Percentiles rank a stretch among this genome's conserved stretches.
phyloP scores from a whole-genome alignment of 2,888 invertebrate genomes.

The Sinodicranocentrus sp. region DNA sequence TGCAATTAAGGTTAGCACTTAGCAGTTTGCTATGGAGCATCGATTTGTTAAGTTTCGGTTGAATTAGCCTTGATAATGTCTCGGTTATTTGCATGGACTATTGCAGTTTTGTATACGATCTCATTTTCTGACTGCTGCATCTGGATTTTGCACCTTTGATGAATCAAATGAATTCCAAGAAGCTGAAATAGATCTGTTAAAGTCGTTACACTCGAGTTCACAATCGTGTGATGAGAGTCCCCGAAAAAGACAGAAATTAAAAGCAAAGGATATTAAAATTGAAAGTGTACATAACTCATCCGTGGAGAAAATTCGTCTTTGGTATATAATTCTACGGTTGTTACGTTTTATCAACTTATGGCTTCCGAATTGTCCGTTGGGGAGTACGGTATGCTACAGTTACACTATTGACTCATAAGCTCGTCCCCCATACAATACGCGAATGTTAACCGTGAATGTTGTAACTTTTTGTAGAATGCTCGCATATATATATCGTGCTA shows the following conservation, averaged over 20 bases:
- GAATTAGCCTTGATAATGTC: too few species aligned
- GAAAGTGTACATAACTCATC: conserved; percentile 5
- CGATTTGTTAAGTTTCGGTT: too few species aligned
- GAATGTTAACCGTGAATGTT: too few species aligned
- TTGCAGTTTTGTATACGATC: conserved; percentile 72
- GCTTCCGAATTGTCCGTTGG: conserved; percentile 37
- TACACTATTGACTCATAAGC: too few species aligned
- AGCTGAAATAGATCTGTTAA: conserved; percentile 9
- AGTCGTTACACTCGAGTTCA: neutral
- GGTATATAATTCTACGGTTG: conserved; percentile 29
- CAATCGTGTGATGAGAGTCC: conserved; percentile 8
- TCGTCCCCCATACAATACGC: too few species aligned
- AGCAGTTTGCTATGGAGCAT: too few species aligned
- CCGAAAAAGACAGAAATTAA: conserved; percentile 24
- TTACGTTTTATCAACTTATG: conserved; percentile 32
- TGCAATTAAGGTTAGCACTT: conserved; percentile 54
- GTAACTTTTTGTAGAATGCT: conserved; percentile 34
- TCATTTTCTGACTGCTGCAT: conserved; percentile 67
- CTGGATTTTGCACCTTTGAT: conserved; percentile 58
- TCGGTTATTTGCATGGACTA: too few species aligned
- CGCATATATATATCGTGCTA: conserved; percentile 25
- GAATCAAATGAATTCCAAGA: conserved; percentile 13
- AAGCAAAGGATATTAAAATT: neutral
- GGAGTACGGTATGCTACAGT: conserved; percentile 31
- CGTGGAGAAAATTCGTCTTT: conserved; percentile 3